Evolutionary conservation across 2,797 vertebrate species (phyloP).

Genomic region (Diplodus sargus): DNA sequence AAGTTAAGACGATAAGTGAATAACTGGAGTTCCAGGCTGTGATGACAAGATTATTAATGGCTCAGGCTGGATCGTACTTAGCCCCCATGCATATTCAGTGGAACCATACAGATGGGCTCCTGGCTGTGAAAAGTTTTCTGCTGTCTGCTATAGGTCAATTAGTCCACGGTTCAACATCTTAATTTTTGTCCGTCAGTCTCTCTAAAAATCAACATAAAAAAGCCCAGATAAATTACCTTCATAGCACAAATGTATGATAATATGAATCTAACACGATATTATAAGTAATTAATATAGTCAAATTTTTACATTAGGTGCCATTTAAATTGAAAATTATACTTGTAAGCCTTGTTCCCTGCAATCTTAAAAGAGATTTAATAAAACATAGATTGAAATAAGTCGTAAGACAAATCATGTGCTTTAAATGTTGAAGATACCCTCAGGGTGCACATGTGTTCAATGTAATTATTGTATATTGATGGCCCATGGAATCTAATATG

Average conservation of each 20-base stretch:
- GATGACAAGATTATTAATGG: slow-evolving; percentile 99
- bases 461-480: slow-evolving; percentile 60
- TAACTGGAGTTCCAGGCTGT: slow-evolving; percentile 87
- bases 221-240: neutral
- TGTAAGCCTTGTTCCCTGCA: neutral
- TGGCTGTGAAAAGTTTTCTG: slow-evolving; percentile 77
- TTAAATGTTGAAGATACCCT: slow-evolving; percentile 46
- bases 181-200: slow-evolving; percentile 36
- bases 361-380: slow-evolving; percentile 48
- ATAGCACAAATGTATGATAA: slow-evolving; percentile 1
- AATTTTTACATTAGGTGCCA: slow-evolving; percentile 11
- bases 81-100: slow-evolving; percentile 95
- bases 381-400: slow-evolving; percentile 46
- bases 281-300: slow-evolving; percentile 3
- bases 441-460: slow-evolving; percentile 42
- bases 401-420: slow-evolving; percentile 50
- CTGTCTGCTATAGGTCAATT: slow-evolving; percentile 68
- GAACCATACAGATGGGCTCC: slow-evolving; percentile 91
- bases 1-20: slow-evolving; percentile 80
- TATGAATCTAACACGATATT: neutral
- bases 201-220: neutral
- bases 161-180: slow-evolving; percentile 47
- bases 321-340: slow-evolving; percentile 38
- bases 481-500: slow-evolving; percentile 51
- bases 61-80: slow-evolving; percentile 87